Evolutionary conservation across 2,888 invertebrate genomes (phyloP).

Genomic region (Girardia tigrina): DNA sequence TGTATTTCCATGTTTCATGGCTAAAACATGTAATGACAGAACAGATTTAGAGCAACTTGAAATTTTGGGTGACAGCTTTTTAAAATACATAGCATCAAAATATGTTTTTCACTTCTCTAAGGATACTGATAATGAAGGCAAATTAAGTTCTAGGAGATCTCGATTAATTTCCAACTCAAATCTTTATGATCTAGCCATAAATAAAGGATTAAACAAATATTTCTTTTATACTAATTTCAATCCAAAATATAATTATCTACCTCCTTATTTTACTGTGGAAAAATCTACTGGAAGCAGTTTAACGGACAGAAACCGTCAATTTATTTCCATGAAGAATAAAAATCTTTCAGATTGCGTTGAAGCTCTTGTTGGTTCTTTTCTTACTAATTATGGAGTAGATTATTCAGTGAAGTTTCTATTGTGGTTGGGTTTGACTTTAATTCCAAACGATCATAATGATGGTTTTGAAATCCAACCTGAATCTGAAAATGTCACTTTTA

Average conservation of each 20-base stretch:
- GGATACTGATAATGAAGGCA: constrained; percentile 89
- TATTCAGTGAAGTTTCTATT: constrained; percentile 89
- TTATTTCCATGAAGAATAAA: constrained; percentile 60
- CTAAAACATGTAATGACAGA: constrained; percentile 59
- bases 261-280: constrained; percentile 70
- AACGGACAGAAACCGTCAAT: not conserved
- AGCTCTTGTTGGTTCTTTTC: constrained; percentile 63
- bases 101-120: constrained; percentile 62
- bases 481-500: not conserved
- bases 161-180: constrained; percentile 71
- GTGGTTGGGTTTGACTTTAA: constrained; percentile 69
- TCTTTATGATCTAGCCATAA: constrained; percentile 76
- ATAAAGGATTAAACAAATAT: constrained; percentile 57
- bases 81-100: constrained; percentile 94
- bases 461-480: constrained; percentile 36
- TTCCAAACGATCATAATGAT: not conserved
- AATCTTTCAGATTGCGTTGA: constrained; percentile 96
- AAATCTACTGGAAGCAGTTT: not conserved
- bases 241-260: constrained; percentile 96
- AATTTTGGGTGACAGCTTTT: constrained; percentile 83
- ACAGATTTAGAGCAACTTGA: constrained; percentile 89
- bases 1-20: not conserved
- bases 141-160: constrained; percentile 81
- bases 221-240: constrained; percentile 58
- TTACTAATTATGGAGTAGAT: constrained; percentile 79